Evolutionary conservation across 2,888 invertebrate species (phyloP).

Genomic region (Chelonus formosanus): DNA sequence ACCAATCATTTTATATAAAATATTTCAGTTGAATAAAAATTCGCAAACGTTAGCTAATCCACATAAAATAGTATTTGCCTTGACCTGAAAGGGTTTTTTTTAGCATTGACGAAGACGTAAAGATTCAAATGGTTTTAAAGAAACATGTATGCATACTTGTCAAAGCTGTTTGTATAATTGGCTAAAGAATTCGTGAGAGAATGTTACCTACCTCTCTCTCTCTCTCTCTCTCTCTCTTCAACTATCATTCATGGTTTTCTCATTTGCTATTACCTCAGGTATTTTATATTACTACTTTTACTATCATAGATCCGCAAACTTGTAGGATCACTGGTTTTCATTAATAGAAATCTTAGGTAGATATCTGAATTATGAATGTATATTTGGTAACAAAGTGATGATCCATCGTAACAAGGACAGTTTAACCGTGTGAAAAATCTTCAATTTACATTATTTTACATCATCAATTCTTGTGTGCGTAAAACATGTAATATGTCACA

Average conservation of each 20-base stretch:
- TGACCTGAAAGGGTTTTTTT: slow-evolving; percentile 36
- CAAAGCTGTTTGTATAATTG: slow-evolving; percentile 19
- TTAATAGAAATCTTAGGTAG: neutral
- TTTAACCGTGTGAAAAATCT: too few species aligned
- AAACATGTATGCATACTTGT: slow-evolving; percentile 14
- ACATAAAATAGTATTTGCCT: slow-evolving; percentile 44
- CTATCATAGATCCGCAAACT: slow-evolving; percentile 18
- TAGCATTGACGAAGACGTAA: slow-evolving; percentile 17
- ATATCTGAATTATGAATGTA: too few species aligned
- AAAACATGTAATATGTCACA: too few species aligned
- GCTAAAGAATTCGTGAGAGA: slow-evolving; percentile 30
- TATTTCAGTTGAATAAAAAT: too few species aligned
- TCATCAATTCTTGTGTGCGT: too few species aligned
- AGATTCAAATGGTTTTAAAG: slow-evolving; percentile 14
- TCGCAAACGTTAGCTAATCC: slow-evolving; percentile 9
- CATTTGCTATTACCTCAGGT: slow-evolving; percentile 20
- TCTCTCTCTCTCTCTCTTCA: slow-evolving; percentile 7
- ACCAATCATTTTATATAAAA: too few species aligned
- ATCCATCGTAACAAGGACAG: too few species aligned
- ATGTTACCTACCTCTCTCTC: slow-evolving; percentile 18
- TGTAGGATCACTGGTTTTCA: slow-evolving; percentile 21
- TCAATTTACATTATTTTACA: too few species aligned
- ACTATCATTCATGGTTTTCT: slow-evolving; percentile 26
- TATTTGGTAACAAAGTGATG: neutral
- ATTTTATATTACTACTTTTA: slow-evolving; percentile 12